These are phyloP conservation scores for Anguilla obscura DNA, from an alignment of 2,797 vertebrate genomes.

Conservation along the genomic window DNA sequence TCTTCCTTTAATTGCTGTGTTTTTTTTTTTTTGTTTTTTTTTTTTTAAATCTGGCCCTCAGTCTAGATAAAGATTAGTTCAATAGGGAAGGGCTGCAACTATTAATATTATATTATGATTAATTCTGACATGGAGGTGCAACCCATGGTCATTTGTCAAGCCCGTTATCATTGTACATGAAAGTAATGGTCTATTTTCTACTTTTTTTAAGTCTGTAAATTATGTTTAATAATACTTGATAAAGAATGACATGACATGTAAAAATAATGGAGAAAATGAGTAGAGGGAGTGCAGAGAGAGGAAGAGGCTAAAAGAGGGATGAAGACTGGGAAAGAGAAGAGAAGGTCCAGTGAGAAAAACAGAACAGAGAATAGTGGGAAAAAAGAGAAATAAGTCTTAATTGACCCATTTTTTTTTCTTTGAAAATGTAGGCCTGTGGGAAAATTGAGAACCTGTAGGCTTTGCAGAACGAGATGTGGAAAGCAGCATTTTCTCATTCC, in stretches of 20 bases:
- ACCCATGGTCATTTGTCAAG: neutral
- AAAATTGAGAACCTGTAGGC: slow-evolving; percentile 48
- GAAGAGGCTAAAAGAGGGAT: slow-evolving; percentile 17
- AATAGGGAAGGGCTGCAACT: neutral
- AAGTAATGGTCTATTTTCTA: neutral
- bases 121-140: neutral
- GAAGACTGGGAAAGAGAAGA: slow-evolving; percentile 37
- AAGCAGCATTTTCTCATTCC: slow-evolving; percentile 70
- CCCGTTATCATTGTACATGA: slow-evolving; percentile 3
- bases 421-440: slow-evolving; percentile 39
- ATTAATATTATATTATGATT: slow-evolving; percentile 17
- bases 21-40: neutral
- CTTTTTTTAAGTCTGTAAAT: neutral
- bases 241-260: slow-evolving; percentile 9
- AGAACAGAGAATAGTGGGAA: neutral
- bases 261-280: neutral
- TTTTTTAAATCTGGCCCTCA: neutral
- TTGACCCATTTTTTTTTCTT: slow-evolving; percentile 27
- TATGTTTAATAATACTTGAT: neutral
- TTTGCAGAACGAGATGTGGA: slow-evolving; percentile 44
- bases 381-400: slow-evolving; percentile 15
- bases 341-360: slow-evolving; percentile 23
- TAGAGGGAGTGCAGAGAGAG: neutral
- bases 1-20: neutral
- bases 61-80: neutral